Conservation (phyloP, 2,113 vertebrate species). For the Atractosteus spatula region DNA sequence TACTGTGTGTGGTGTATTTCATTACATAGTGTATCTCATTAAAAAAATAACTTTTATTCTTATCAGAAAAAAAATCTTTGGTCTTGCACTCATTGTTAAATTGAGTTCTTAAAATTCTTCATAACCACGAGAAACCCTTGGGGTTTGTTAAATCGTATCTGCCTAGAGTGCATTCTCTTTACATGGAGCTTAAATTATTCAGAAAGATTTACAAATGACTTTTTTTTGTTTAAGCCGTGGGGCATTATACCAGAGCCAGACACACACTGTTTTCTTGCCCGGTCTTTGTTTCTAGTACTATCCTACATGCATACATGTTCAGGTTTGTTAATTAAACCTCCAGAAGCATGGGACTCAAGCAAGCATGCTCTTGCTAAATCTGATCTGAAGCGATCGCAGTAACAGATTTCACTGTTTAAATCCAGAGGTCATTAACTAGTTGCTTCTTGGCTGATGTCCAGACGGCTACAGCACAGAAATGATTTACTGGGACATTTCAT, state of each 20-base stretch:
- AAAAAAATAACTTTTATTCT: constrained; percentile 1
- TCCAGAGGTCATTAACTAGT: background rate
- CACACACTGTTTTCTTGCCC: background rate
- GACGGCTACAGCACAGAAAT: background rate
- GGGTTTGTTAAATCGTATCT: constrained; percentile 5
- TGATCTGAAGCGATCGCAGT: background rate
- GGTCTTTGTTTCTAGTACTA: background rate
- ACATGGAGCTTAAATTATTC: constrained; percentile 8
- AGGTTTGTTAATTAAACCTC: background rate
- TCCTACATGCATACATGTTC: background rate
- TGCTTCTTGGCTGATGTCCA: constrained; percentile 1
- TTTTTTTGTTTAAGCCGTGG: background rate
- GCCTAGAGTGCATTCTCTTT: background rate
- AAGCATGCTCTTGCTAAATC: background rate
- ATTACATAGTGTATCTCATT: constrained; percentile 3
- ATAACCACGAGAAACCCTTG: background rate
- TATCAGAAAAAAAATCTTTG: background rate
- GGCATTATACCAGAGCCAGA: background rate
- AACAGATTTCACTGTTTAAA: background rate
- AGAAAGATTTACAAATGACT: constrained; percentile 1
- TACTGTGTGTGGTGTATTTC: background rate
- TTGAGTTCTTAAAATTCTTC: constrained; percentile 12
- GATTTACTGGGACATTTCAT: constrained; percentile 2
- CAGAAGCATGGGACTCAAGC: background rate
- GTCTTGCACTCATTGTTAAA: constrained; percentile 1